Conservation (phyloP, 2,888 invertebrate species). For the Euclidia mi region DNA sequence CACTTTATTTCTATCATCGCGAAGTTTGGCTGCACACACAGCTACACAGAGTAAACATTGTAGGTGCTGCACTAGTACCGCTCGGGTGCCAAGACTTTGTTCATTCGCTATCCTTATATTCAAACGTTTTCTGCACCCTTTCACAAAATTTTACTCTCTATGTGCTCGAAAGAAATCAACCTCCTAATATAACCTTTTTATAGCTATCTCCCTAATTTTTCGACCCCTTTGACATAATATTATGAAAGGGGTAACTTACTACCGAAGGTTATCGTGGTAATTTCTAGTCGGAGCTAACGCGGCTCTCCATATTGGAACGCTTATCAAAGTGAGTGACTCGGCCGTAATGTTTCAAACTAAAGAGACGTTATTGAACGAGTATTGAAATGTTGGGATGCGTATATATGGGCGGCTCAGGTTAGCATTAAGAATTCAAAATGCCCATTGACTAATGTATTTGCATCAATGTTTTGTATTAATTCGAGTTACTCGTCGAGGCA, state of each 20-base stretch:
- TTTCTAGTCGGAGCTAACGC: slow-evolving; percentile 9
- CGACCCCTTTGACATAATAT: slow-evolving; percentile 29
- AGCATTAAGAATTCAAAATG: slow-evolving; percentile 17
- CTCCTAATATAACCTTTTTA: slow-evolving; percentile 47
- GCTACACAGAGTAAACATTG: not conserved
- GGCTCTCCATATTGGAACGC: slow-evolving; percentile 9
- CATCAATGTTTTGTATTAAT: slow-evolving; percentile 52
- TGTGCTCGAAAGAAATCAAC: slow-evolving; percentile 46
- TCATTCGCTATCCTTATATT: slow-evolving; percentile 19
- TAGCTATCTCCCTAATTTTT: slow-evolving; percentile 35
- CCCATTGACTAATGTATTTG: slow-evolving; percentile 37
- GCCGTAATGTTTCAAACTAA: slow-evolving; percentile 10
- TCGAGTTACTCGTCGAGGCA: slow-evolving; percentile 61
- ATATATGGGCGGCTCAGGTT: slow-evolving; percentile 16
- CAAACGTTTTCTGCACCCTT: slow-evolving; percentile 27
- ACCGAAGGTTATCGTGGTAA: slow-evolving; percentile 23
- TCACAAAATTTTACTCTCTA: slow-evolving; percentile 32
- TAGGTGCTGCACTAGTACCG: not conserved
- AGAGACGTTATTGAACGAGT: slow-evolving; percentile 12
- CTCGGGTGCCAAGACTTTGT: slow-evolving; percentile 2
- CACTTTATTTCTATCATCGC: slow-evolving; percentile 26
- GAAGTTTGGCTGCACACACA: slow-evolving; percentile 22
- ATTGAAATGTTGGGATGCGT: slow-evolving; percentile 23
- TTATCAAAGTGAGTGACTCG: slow-evolving; percentile 5
- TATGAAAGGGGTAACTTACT: slow-evolving; percentile 31